Evolutionary conservation across 2,113 vertebrate species (phyloP).

Genomic region (Tragulus kanchil): DNA sequence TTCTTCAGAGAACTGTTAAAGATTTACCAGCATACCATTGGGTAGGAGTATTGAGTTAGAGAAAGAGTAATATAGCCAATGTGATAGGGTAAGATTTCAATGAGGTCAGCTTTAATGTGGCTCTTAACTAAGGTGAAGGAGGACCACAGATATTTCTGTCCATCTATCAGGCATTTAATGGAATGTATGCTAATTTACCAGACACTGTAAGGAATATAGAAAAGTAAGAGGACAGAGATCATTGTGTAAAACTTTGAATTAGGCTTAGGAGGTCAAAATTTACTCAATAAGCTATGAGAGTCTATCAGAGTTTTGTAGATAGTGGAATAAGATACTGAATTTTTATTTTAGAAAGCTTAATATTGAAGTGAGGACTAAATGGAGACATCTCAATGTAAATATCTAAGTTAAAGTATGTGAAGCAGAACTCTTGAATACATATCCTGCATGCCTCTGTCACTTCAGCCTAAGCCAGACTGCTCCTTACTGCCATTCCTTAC

Average conservation of each 20-base stretch:
- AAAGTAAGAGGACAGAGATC: not conserved
- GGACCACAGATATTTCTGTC: not conserved
- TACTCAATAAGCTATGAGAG: not conserved
- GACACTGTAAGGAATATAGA: not conserved
- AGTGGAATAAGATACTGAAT: not conserved
- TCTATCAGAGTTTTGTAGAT: not conserved
- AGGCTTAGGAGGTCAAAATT: not conserved
- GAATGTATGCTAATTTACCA: not conserved
- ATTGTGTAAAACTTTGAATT: not conserved
- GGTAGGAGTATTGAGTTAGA: not conserved
- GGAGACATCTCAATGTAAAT: not conserved
- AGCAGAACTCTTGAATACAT: not conserved
- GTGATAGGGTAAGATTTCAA: not conserved
- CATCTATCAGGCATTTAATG: not conserved
- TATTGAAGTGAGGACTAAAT: conserved; percentile 25
- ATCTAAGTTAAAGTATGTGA: not conserved
- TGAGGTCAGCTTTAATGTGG: not conserved
- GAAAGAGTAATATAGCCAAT: fast-evolving
- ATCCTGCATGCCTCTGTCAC: not conserved
- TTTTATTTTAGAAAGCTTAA: not conserved
- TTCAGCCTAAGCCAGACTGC: not conserved
- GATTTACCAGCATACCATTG: not conserved
- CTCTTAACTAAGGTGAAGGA: not conserved
- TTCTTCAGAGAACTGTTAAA: not conserved
- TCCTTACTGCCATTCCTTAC: not conserved